Evolutionary conservation across 2,797 vertebrate species (phyloP).

Genomic region (Myotis planiceps): DNA sequence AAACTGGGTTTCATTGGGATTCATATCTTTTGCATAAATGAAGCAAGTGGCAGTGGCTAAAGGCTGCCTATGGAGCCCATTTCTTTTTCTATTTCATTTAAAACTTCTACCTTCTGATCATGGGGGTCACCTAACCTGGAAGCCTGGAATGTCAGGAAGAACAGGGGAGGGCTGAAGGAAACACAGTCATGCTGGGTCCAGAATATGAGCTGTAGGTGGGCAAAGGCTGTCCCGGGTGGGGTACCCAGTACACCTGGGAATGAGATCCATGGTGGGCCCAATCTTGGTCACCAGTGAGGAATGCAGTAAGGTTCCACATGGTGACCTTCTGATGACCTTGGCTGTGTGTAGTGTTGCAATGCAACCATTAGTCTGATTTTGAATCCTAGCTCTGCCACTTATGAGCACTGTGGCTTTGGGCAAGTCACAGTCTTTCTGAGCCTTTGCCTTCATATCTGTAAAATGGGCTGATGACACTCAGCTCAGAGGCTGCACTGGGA

Average conservation of each 20-base stretch:
- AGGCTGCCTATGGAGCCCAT: rapidly evolving
- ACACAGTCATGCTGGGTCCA: not conserved
- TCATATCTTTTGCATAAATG: not conserved
- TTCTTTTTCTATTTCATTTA: not conserved
- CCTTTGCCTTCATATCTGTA: not conserved
- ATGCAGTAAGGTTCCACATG: not conserved
- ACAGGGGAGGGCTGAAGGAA: too few species aligned
- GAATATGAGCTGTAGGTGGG: rapidly evolving
- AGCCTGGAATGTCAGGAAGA: not conserved
- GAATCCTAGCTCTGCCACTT: not conserved
- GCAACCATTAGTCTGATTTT: not conserved
- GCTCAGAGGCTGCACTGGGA: not conserved
- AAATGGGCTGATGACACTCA: not conserved
- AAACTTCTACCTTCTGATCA: not conserved
- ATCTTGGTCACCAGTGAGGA: not conserved
- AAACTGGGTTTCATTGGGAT: not conserved
- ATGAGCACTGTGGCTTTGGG: not conserved
- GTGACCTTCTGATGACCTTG: not conserved
- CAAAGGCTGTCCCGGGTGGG: too few species aligned
- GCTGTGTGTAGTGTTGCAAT: rapidly evolving
- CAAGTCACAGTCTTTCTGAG: not conserved
- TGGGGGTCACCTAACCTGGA: not conserved
- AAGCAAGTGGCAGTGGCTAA: not conserved
- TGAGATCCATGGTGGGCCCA: not conserved
- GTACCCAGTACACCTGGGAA: rapidly evolving